Base-by-base conservation (phyloP, 2,797 vertebrate genomes). In the Thunnus albacares region DNA sequence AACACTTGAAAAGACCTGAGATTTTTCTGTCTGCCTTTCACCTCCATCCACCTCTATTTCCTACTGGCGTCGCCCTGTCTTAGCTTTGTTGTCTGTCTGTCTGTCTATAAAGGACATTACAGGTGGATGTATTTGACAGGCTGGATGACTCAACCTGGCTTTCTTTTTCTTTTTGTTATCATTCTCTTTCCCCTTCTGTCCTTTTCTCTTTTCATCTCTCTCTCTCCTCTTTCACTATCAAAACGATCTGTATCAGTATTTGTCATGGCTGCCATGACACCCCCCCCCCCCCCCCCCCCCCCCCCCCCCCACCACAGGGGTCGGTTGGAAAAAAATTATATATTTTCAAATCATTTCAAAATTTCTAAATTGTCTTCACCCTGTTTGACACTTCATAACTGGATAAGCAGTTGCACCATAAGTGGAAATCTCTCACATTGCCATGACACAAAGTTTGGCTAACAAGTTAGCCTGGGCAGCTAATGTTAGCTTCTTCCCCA, bases 1-100 rank as follows among this genome's bases (percentile, higher is more conserved):
- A 87, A 64, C 78, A 81, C 85, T 92, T 92, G 82, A 90, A 89
- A 87, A 89, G 85, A 77, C 79, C 73, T 67, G 69, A 26, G 64
- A 81, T 66, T 81, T 87, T 80, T 82, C 79, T 77, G 73, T 75
- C 80, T 75, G 84, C 62, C 41, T 84, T 88, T 88, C 82, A 88
- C 83, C 81, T 90, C 74, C 66, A 58, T 75, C 67, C 56, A 75
- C 80, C 64, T 71, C 81, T 81, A 20, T 80, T 87, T 88, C 70
- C 51, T 72, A 63, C 79, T 73, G 83, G 88, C 84, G 79, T 76
- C 71, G 24, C 49, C 33, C 64, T 70, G 87, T 89, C 83, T 85
- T 75, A 67, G 66, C 67, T 69, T 66, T 52, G 56, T 41, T 74
- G 59, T 62, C 72, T 74, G 45, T 67, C 71, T 72, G 77, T 68